These are phyloP conservation scores for Didymodactylos carnosus DNA, from an alignment of 2,888 invertebrate species.

Conservation along the genomic window DNA sequence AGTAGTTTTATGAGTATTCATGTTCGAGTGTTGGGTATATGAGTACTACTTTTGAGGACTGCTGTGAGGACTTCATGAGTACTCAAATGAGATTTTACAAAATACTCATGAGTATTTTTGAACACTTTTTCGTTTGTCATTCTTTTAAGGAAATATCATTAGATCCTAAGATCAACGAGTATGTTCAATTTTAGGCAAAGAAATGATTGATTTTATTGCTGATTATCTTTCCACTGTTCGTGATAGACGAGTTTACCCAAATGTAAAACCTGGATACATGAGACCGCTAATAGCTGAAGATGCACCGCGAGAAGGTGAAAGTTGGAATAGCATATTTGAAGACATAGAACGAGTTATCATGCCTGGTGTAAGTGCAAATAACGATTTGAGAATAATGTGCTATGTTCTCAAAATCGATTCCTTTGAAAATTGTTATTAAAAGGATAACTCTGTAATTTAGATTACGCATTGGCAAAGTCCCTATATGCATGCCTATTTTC, in stretches of 20 bases:
- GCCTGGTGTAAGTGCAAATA: constrained; percentile 54
- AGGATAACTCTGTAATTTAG: constrained; percentile 38
- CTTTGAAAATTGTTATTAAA: constrained; percentile 34
- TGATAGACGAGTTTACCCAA: constrained; percentile 53
- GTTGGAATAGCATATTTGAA: constrained; percentile 63
- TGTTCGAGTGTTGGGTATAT: no score
- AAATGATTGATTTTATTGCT: constrained; percentile 69
- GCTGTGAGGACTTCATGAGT: no score
- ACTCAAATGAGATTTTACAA: no score
- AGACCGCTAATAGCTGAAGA: constrained; percentile 60
- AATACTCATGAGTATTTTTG: no score
- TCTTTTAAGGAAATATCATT: no score
- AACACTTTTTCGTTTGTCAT: no score
- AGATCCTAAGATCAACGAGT: no score
- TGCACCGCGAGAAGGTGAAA: constrained; percentile 60
- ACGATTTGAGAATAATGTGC: no score
- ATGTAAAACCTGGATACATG: constrained; percentile 69
- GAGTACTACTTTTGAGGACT: no score
- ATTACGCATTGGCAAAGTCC: constrained; percentile 86
- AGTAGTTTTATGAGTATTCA: no score
- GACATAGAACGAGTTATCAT: constrained; percentile 70
- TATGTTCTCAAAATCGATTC: background rate
- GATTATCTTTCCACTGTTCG: constrained; percentile 67
- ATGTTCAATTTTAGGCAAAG: constrained; percentile 43
- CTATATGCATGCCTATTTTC: constrained; percentile 93